These are phyloP conservation scores for Trissolcus basalis DNA, from an alignment of 1,140 invertebrate genomes.

Conservation along the genomic window DNA sequence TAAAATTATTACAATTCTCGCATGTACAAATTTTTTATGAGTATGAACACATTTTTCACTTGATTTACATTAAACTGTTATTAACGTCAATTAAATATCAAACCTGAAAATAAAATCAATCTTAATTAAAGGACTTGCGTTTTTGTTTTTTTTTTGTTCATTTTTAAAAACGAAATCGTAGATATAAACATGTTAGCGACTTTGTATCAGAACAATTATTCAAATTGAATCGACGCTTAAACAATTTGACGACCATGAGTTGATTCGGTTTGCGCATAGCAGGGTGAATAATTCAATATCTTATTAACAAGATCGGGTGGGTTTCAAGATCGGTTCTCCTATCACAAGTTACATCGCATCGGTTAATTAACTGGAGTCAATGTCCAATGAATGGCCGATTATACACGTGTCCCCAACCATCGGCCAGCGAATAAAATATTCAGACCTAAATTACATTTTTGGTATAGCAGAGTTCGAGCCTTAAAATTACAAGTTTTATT, in stretches of 20 bases:
- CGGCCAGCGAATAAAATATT: constrained; percentile 16
- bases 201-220: too few relatives aligned
- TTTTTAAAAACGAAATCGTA: too few relatives aligned
- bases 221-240: too few relatives aligned
- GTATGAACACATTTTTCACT: constrained; percentile 9
- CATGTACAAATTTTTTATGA: constrained; percentile 12
- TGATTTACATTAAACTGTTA: constrained; percentile 8
- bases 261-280: too few relatives aligned
- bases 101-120: background rate
- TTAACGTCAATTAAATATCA: constrained; percentile 4
- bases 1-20: constrained; percentile 37
- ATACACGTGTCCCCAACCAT: constrained; percentile 1
- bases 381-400: constrained; percentile 10
- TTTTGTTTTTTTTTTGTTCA: too few relatives aligned
- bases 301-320: too few relatives aligned
- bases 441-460: constrained; percentile 40
- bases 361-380: constrained; percentile 16
- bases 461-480: constrained; percentile 11
- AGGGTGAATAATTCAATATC: too few relatives aligned
- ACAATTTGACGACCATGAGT: too few relatives aligned
- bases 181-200: too few relatives aligned
- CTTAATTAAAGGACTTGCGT: too few relatives aligned
- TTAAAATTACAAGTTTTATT: constrained; percentile 36
- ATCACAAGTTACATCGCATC: constrained; percentile 17
- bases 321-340: background rate